Percentiles rank a stretch among this genome's conserved stretches.
These are phyloP conservation scores for Drosophila macrospina DNA, from an alignment of 2,888 invertebrate species.

Conservation along the genomic window DNA sequence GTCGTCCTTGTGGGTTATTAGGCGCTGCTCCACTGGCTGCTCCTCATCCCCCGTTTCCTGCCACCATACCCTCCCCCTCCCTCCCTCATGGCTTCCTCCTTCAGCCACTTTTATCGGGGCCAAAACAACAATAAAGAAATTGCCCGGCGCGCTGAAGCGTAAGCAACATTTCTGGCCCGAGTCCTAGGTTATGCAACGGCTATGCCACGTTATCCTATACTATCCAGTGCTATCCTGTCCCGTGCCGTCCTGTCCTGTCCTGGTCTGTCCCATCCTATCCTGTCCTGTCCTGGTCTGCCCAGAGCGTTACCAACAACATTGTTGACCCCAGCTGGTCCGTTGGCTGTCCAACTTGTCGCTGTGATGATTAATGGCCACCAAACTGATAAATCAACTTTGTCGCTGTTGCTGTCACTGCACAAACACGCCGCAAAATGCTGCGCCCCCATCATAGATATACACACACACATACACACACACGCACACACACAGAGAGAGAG, in stretches of 20 bases:
- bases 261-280: constrained; percentile 2
- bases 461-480: constrained; percentile 26
- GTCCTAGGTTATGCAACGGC: constrained; percentile 14
- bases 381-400: constrained; percentile 83
- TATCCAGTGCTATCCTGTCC: constrained; percentile 14
- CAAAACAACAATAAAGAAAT: constrained; percentile 65
- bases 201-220: constrained; percentile 20
- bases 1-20: constrained; percentile 51
- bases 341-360: constrained; percentile 82
- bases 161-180: constrained; percentile 72
- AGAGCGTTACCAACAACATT: constrained; percentile 53
- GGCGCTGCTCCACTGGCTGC: constrained; percentile 12
- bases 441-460: constrained; percentile 44
- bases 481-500: constrained; percentile 1
- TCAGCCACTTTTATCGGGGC: constrained; percentile 45
- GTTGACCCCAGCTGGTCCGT: constrained; percentile 80
- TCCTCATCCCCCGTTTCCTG: constrained; percentile 11
- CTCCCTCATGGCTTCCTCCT: constrained; percentile 5
- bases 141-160: constrained; percentile 75
- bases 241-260: not conserved
- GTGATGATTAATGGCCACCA: constrained; percentile 82
- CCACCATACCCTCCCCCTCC: not conserved
- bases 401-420: constrained; percentile 79
- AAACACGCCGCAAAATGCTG: constrained; percentile 77
- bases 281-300: not conserved